Evolutionary conservation across 2,888 invertebrate genomes (phyloP).

Genomic region (Myopa tessellatipennis): DNA sequence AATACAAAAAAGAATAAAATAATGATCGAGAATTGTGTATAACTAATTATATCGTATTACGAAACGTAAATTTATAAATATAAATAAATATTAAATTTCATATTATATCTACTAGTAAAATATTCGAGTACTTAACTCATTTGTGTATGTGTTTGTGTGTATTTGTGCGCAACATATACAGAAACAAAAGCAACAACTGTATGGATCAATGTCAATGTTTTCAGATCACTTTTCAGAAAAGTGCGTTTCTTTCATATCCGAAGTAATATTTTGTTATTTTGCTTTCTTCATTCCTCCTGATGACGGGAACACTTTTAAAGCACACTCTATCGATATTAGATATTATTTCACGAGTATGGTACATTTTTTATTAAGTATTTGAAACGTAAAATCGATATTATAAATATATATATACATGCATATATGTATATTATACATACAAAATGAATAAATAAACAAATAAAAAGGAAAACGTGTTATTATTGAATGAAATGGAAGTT

Average conservation of each 20-base stretch:
- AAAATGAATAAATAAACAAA: constrained; percentile 46
- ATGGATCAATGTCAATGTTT: constrained; percentile 34
- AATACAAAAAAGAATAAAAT: too few species aligned
- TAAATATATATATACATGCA: constrained; percentile 24
- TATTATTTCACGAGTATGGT: too few species aligned
- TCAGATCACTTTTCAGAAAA: background rate
- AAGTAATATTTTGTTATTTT: background rate
- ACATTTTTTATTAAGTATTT: too few species aligned
- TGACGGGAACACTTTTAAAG: too few species aligned
- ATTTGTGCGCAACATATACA: constrained; percentile 24
- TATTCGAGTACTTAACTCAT: constrained; percentile 28
- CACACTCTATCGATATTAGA: too few species aligned
- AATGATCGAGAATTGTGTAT: background rate
- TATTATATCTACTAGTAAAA: constrained; percentile 46
- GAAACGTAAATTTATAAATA: background rate
- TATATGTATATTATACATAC: constrained; percentile 26
- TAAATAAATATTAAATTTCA: constrained; percentile 13
- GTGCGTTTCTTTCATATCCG: background rate
- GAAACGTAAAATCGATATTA: background rate
- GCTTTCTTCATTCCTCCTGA: too few species aligned
- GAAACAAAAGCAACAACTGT: constrained; percentile 13
- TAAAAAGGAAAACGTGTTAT: constrained; percentile 55
- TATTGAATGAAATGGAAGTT: constrained; percentile 50
- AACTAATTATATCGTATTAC: background rate
- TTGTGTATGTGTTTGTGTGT: constrained; percentile 38